Conservation (phyloP, 2,888 invertebrate genomes). For the Formica aserva region DNA sequence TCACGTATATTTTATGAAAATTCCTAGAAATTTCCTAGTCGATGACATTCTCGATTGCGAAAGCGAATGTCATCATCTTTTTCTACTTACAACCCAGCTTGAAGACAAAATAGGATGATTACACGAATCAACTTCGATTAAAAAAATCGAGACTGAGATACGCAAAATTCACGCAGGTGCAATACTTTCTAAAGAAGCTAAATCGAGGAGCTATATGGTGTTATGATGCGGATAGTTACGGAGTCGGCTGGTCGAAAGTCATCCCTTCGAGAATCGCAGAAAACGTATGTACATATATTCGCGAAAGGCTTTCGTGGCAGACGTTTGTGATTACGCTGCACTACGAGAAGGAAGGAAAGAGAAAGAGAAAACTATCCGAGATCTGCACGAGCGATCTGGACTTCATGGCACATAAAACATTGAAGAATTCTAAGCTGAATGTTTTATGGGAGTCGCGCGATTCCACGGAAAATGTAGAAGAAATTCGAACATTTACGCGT, state of each 20-base stretch:
- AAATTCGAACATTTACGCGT: background rate
- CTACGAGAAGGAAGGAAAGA: background rate
- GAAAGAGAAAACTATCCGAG: constrained; percentile 9
- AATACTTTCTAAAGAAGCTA: constrained; percentile 30
- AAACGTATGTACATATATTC: background rate
- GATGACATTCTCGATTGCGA: constrained; percentile 40
- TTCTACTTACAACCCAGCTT: constrained; percentile 52
- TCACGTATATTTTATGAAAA: background rate
- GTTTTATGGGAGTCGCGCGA: background rate
- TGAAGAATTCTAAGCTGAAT: constrained; percentile 17
- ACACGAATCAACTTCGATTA: constrained; percentile 12
- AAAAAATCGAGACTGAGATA: constrained; percentile 11
- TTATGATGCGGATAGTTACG: constrained; percentile 9
- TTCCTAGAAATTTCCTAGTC: constrained; percentile 36
- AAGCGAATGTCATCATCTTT: constrained; percentile 60
- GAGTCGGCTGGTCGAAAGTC: constrained; percentile 64
- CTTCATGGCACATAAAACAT: background rate
- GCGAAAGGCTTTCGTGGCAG: background rate
- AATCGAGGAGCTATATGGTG: constrained; percentile 37
- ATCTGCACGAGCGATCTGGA: constrained; percentile 6
- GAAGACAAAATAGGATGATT: constrained; percentile 28
- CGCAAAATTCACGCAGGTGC: background rate
- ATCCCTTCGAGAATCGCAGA: constrained; percentile 51
- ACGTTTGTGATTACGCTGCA: background rate
- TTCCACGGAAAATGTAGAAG: background rate